Evolutionary conservation across 2,113 vertebrate species (phyloP), one percentile per base, ranked within the genome.

Genomic region (Trogon melanurus): DNA sequence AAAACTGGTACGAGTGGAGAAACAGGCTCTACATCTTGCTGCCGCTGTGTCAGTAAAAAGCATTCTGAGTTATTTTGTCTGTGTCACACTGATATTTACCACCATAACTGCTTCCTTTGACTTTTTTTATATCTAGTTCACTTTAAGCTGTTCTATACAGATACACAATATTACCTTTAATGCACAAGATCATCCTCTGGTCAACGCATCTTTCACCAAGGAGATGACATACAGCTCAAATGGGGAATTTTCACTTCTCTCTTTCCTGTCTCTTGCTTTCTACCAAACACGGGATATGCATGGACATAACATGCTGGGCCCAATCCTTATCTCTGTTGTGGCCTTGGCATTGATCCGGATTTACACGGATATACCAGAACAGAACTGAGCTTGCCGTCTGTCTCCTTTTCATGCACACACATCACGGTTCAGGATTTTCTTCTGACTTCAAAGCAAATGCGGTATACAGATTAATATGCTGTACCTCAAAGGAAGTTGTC

Each of bases 401-500:
- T 89, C 86, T 94, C 76, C 50, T 60, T 76, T 71, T 91, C 84
- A 79, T 69, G 83, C 83, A 87, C 70, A 50, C 88, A 87, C 62
- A 76, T 95, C 92, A 95, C n/a, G 8, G 89, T 38, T 75, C 44
- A 54, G 70, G 73, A 91, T 92, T 92, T 87, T 95, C 78, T 96
- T 95, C 94, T 94, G 86, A 95, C 95, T 96, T 96, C 96, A 96
- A 95, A 96, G 93, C 65, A 57, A 85, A 44, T 11, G 62, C 6
- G 2, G 66, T 72, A 79, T 87, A 86, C 44, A 95, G 86, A 96
- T 96, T 82, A 97, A 93, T 91, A 92, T 72, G 70, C 86, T 91
- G 47, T 91, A 87, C 91, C 96, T 97, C 92, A 96, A 96, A 97
- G 88, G 88, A 94, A 94, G 93, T 96, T 96, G 96, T 95, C 96